Percentiles rank a stretch among this genome's conserved stretches.
phyloP scores from a whole-genome alignment of 2,888 invertebrate species.

The Nephrocerus scutellatus region DNA sequence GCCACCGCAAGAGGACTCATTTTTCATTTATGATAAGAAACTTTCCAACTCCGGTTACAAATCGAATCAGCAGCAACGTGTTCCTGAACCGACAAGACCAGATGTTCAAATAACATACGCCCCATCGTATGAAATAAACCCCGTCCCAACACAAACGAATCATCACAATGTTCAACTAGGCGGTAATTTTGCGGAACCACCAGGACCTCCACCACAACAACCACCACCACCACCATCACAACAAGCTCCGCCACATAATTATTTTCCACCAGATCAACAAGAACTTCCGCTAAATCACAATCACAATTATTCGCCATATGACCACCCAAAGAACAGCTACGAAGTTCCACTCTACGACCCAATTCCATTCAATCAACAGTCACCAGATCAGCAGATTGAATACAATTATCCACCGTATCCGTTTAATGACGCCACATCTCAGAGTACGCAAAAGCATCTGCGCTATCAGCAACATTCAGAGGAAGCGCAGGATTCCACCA shows the following conservation, averaged over 20 bases:
- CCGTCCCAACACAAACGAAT: background rate
- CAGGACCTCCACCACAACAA: slow-evolving; percentile 15
- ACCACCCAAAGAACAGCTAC: slow-evolving; percentile 44
- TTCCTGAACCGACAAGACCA: too few relatives aligned
- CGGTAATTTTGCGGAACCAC: slow-evolving; percentile 32
- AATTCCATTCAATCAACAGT: too few relatives aligned
- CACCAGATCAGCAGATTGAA: too few relatives aligned
- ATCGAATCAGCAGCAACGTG: slow-evolving; percentile 20
- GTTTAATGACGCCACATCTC: slow-evolving; percentile 9
- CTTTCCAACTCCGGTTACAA: slow-evolving; percentile 30
- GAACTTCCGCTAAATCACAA: slow-evolving; percentile 40
- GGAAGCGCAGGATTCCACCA: too few relatives aligned
- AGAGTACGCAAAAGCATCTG: too few relatives aligned
- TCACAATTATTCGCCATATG: slow-evolving; percentile 38
- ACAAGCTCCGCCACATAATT: slow-evolving; percentile 17
- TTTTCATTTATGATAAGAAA: slow-evolving; percentile 15
- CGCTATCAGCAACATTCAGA: too few relatives aligned
- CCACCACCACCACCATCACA: slow-evolving; percentile 2
- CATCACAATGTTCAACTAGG: too few relatives aligned
- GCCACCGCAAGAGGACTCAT: background rate
- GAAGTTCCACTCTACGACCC: slow-evolving; percentile 46
- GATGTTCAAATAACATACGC: slow-evolving; percentile 38
- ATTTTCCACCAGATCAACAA: slow-evolving; percentile 33
- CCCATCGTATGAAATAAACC: slow-evolving; percentile 36
- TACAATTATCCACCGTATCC: slow-evolving; percentile 36